Evolutionary conservation across 2,797 vertebrate genomes (phyloP).

Genomic region (Zalophus californianus): DNA sequence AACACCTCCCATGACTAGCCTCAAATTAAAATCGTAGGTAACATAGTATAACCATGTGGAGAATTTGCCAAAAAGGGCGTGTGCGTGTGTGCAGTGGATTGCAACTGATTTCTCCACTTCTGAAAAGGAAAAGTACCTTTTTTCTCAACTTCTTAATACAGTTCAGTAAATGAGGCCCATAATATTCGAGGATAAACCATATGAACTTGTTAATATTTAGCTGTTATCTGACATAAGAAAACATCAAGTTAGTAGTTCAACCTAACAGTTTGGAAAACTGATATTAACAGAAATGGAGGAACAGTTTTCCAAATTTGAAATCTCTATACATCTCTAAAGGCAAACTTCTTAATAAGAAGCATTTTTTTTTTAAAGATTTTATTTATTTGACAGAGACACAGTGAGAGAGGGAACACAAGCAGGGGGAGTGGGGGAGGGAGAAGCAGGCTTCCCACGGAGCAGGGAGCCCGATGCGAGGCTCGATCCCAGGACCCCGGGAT

Average conservation of each 20-base stretch:
- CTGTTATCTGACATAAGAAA: not conserved
- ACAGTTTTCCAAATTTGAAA: slow-evolving; percentile 50
- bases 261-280: slow-evolving; percentile 31
- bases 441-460: too few relatives aligned
- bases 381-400: too few relatives aligned
- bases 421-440: too few relatives aligned
- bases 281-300: slow-evolving; percentile 4
- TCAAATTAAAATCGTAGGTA: slow-evolving; percentile 33
- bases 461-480: too few relatives aligned
- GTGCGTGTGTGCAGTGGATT: not conserved
- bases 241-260: not conserved
- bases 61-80: not conserved
- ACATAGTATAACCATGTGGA: not conserved
- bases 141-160: slow-evolving; percentile 8
- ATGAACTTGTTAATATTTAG: slow-evolving; percentile 31
- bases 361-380: not conserved
- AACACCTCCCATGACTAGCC: not conserved
- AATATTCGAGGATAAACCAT: not conserved
- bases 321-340: not conserved
- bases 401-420: too few relatives aligned
- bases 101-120: slow-evolving; percentile 4
- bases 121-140: not conserved
- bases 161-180: not conserved
- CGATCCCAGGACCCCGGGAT: too few relatives aligned
- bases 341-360: not conserved